A percentile compares a stretch with the other conserved stretches of the same genome.
Conservation (phyloP, 92 coral and sea anemone species). For the Virgularia gustaviana region DNA sequence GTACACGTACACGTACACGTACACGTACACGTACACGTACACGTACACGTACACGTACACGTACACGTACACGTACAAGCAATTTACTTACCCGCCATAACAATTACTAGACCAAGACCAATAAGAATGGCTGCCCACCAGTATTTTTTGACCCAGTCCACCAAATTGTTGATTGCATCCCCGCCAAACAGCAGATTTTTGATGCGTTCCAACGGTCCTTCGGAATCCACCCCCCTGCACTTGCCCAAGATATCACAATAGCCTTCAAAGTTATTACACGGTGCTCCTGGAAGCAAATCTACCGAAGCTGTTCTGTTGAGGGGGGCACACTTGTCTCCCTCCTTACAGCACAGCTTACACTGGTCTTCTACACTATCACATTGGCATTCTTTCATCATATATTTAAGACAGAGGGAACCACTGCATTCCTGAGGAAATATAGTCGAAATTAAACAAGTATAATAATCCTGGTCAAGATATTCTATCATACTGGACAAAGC, state of each 20-base stretch:
- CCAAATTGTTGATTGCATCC: constrained; percentile 71
- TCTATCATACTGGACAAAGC: too few species aligned
- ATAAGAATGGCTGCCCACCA: constrained; percentile 99
- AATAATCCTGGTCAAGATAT: neutral
- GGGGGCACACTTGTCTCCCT: constrained; percentile 50
- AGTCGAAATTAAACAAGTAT: neutral
- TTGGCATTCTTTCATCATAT: constrained; percentile 64
- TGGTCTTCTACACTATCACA: constrained; percentile 53
- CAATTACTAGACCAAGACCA: constrained; percentile 77
- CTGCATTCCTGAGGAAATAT: constrained; percentile 56
- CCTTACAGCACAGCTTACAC: constrained; percentile 75
- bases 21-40: too few species aligned
- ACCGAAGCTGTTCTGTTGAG: constrained; percentile 36
- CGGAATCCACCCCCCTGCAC: constrained; percentile 95
- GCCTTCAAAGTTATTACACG: constrained; percentile 86
- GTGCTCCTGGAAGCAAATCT: constrained; percentile 64
- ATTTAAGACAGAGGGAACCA: constrained; percentile 74
- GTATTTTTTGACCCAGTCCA: constrained; percentile 78
- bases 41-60: neutral
- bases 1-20: too few species aligned
- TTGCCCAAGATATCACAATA: constrained; percentile 91
- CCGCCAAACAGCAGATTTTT: constrained; percentile 85
- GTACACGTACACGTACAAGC: neutral
- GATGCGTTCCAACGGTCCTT: constrained; percentile 88
- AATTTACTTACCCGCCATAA: constrained; percentile 79